Evolutionary conservation across 2,888 invertebrate species (phyloP), one percentile per base, ranked within the genome.

Genomic region (Hipparchia semele): DNA sequence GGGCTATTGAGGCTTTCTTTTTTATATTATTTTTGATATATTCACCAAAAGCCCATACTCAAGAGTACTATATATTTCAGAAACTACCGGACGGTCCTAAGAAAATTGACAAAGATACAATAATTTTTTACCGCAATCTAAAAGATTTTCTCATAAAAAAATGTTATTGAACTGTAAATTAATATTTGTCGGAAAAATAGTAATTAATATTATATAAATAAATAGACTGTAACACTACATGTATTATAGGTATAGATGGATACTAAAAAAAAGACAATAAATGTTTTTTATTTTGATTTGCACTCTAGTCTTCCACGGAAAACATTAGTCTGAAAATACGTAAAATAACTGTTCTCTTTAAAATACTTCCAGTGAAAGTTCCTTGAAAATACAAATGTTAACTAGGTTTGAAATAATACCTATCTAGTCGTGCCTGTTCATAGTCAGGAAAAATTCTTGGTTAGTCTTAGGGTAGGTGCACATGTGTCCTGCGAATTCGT

Each of bases 371-470:
- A 10, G 9, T 53, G 51, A 39, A 49, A 65, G 12, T 65, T 53
- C 13, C 65, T 33, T 65, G 65, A 65, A 53, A 23, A 65, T 53
- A 53, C 65, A 53, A 65, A 65, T 65, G 65, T 39, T 65, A 65
- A 65, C 51, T 65, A 51, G 65, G 53, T 65, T 65, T 53, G 33
- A 65, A 65, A 53, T 39, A 65, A 65, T 51, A 53, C 33, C 23
- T 64, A 23, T 65, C 33, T 53, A 51, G 33, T 23, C 23, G 53
- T 65, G 53, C 33, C 53, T 51, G 10, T n/a, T 33, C 12, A 49
- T 33, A 46, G 68, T 7, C 10, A 33, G 59, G 68, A 49, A 4
- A 68, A 60, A 59, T 68, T 68, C 59, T 33, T 49, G 59, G 51
- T 51, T 23, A 51, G 58, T 60, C 49, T 49, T 23, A n/a, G 12